These are phyloP conservation scores for Bombycilla garrulus DNA, from an alignment of 2,113 vertebrate genomes.

Conservation along the genomic window DNA sequence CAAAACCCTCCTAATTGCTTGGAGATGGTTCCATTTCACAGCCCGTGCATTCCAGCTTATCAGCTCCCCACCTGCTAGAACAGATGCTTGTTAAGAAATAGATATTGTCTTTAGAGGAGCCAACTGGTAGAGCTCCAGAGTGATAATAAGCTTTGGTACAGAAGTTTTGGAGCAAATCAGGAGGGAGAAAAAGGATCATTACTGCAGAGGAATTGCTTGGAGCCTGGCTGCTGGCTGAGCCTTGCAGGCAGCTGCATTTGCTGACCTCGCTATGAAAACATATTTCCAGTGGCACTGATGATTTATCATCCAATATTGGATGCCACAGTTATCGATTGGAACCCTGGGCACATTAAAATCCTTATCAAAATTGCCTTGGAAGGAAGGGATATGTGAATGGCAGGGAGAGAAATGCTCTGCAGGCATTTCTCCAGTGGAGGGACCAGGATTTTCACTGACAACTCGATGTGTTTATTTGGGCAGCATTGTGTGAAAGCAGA, in stretches of 20 bases:
- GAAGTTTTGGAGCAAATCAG: constrained; percentile 21
- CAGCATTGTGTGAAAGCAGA: not conserved
- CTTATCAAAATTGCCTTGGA: not conserved
- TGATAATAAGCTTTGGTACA: constrained; percentile 12
- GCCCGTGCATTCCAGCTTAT: not conserved
- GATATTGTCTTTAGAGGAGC: constrained; percentile 15
- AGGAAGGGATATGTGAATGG: not conserved
- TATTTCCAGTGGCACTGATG: constrained; percentile 1
- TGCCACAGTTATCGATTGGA: constrained; percentile 31
- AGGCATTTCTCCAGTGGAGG: not conserved
- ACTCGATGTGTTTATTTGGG: not conserved
- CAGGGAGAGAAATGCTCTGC: not conserved
- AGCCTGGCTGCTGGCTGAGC: not conserved
- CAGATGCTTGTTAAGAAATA: constrained; percentile 47
- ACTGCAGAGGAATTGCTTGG: not conserved
- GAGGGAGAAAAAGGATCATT: constrained; percentile 3
- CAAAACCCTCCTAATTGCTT: constrained; percentile 7
- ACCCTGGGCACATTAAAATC: not conserved
- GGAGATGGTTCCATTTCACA: constrained; percentile 40
- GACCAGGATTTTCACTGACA: not conserved
- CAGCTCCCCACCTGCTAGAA: constrained; percentile 44
- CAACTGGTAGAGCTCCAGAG: constrained; percentile 13
- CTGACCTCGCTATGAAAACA: constrained; percentile 18
- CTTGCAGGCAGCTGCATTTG: constrained; percentile 1
- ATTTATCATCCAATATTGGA: not conserved